Evolutionary conservation across 2,797 vertebrate species (phyloP), one percentile per base, ranked within the genome.

Genomic region (Eurystomus glaucurus): DNA sequence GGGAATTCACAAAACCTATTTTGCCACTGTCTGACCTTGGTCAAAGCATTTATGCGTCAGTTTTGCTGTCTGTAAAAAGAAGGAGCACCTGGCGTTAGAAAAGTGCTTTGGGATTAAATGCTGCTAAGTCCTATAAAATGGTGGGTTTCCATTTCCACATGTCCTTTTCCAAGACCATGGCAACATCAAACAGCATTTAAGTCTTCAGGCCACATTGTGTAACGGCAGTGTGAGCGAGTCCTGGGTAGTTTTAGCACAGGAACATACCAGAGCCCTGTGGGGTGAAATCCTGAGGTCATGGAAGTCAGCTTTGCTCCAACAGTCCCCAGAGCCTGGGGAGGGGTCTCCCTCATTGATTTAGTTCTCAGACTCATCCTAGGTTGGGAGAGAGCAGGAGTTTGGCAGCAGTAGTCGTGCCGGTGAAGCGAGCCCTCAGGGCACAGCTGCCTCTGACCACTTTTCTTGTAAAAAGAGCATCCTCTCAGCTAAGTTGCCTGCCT

Each of bases 31-130:
- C 46, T 86, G 58, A 70, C 75, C 48, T n/a, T 25, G 15, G 17
- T 79, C n/a, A 69, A 83, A 75, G 75, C 18, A 61, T 3, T 3
- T 2, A 14, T 1, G 2, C 0, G 0, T 62, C 82, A 10, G 5
- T 60, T 91, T 71, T 64, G 18, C 39, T 52, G 41, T 66, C 39
- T 66, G 35, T 61, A 48, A 82, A 93, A 78, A 64, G 29, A 52
- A 60, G 15, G 23, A 80, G 6, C 14, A 58, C 6, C 3, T 66
- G 50, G 11, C 29, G 41, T 75, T 66, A 43, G 33, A 60, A 58
- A 51, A 79, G 7, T 31, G 26, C 19, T 60, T 76, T 74, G 55
- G 45, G 14, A 45, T 77, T 54, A 87, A 78, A 72, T 23, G n/a
- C 14, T 58, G 19, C 0, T 18, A 51, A 84, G 1, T 46, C 22